Conservation (phyloP, 1,140 invertebrate genomes). For the Bombus difficillimus region DNA sequence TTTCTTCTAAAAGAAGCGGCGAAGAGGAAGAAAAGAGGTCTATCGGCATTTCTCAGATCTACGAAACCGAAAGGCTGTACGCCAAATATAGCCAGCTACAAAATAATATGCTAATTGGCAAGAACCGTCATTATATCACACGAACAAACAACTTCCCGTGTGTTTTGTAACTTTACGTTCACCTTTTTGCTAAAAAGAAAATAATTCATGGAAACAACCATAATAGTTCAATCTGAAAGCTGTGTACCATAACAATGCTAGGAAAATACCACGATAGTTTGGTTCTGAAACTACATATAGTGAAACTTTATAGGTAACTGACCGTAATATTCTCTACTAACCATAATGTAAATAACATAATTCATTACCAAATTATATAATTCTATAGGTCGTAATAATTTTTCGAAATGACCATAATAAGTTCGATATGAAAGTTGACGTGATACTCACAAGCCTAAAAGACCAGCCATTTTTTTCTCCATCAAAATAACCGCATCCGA, state of each 20-base stretch:
- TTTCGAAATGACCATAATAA: not conserved
- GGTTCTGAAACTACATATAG: not conserved
- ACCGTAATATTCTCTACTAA: not conserved
- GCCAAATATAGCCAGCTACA: slow-evolving; percentile 9
- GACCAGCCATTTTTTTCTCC: slow-evolving; percentile 90
- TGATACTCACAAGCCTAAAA: slow-evolving; percentile 87
- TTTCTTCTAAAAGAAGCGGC: not conserved
- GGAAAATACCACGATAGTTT: not conserved
- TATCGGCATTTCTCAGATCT: not conserved
- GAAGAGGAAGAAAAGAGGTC: not conserved
- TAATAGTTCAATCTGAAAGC: not conserved
- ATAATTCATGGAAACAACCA: not conserved
- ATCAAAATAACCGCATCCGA: slow-evolving; percentile 87
- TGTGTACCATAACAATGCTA: not conserved
- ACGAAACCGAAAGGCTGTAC: slow-evolving; percentile 20
- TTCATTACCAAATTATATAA: not conserved
- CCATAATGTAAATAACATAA: not conserved
- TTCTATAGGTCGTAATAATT: not conserved
- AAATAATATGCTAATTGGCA: slow-evolving; percentile 11
- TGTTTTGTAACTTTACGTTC: slow-evolving; percentile 14
- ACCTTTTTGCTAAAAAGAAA: not conserved
- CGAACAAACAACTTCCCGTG: slow-evolving; percentile 1
- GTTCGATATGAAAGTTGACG: not conserved
- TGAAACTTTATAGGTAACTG: not conserved
- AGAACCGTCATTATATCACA: slow-evolving; percentile 24